Evolutionary conservation across 2,797 vertebrate genomes (phyloP).

Genomic region (Poeciliopsis infans): DNA sequence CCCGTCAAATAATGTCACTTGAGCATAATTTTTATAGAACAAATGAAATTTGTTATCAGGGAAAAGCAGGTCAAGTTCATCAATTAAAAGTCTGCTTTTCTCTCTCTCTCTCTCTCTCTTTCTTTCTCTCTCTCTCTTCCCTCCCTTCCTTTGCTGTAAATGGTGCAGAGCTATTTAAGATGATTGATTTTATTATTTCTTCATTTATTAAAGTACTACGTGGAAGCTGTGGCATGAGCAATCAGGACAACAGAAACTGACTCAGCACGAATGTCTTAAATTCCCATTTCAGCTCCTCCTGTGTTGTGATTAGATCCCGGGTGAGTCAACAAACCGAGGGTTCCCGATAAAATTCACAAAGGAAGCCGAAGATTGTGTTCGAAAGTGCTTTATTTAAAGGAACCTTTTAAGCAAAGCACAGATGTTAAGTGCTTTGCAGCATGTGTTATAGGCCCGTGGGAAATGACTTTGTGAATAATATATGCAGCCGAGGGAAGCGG

Average conservation of each 20-base stretch:
- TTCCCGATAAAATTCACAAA: conserved; percentile 22
- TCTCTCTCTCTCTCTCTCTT: conserved; percentile 26
- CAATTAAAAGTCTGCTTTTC: conserved; percentile 79
- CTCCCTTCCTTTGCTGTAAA: conserved; percentile 59
- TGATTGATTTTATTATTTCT: conserved; percentile 87
- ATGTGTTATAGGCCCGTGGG: conserved; percentile 53
- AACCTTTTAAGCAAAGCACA: conserved; percentile 42
- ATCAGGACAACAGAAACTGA: conserved; percentile 80
- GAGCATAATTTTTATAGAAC: conserved; percentile 86
- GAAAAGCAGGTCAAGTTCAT: conserved; percentile 85
- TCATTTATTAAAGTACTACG: conserved; percentile 82
- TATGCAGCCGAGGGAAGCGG: conserved; percentile 46
- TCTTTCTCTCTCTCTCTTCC: not conserved
- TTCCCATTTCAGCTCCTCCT: conserved; percentile 54
- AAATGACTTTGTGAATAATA: conserved; percentile 70
- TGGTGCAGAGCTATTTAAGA: conserved; percentile 76
- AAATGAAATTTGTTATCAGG: conserved; percentile 87
- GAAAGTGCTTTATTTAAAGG: conserved; percentile 36
- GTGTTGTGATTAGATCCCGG: conserved; percentile 43
- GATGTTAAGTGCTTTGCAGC: conserved; percentile 56
- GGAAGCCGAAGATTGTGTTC: conserved; percentile 32
- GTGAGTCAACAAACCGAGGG: not conserved
- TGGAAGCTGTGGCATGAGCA: conserved; percentile 73
- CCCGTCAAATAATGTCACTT: conserved; percentile 86
- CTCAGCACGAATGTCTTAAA: conserved; percentile 73